These are phyloP conservation scores for Drosophila gunungcola DNA, from an alignment of 1,140 invertebrate species.

Conservation along the genomic window DNA sequence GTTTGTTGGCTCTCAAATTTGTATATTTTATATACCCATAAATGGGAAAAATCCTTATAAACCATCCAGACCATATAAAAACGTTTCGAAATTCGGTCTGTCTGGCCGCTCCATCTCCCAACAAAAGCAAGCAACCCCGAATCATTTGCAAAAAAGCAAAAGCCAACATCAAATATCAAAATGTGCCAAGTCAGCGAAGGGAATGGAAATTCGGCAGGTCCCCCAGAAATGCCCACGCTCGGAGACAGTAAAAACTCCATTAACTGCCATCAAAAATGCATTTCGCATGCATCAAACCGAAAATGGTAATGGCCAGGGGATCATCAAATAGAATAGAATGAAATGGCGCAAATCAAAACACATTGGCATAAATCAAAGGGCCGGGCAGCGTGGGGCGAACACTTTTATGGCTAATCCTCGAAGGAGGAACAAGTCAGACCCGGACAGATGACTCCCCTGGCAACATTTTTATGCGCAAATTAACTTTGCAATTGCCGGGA, in stretches of 20 bases:
- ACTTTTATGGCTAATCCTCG: slow-evolving; percentile 78
- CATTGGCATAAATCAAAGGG: slow-evolving; percentile 78
- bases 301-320: slow-evolving; percentile 4
- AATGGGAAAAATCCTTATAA: slow-evolving; percentile 28
- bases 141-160: slow-evolving; percentile 60
- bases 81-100: slow-evolving; percentile 34
- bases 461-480: slow-evolving; percentile 80
- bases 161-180: slow-evolving; percentile 27
- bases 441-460: slow-evolving; percentile 58
- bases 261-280: slow-evolving; percentile 83
- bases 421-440: slow-evolving; percentile 30
- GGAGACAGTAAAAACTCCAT: slow-evolving; percentile 80
- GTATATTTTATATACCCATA: slow-evolving; percentile 48
- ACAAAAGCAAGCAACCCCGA: slow-evolving; percentile 61
- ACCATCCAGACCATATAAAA: slow-evolving; percentile 49
- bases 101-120: slow-evolving; percentile 29
- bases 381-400: slow-evolving; percentile 27
- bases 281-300: slow-evolving; percentile 71
- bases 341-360: slow-evolving; percentile 79
- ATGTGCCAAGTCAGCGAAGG: slow-evolving; percentile 63
- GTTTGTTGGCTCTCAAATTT: slow-evolving; percentile 24
- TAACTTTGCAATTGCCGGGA: slow-evolving; percentile 66
- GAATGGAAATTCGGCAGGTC: slow-evolving; percentile 32
- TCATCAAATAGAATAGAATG: slow-evolving; percentile 79
- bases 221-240: slow-evolving; percentile 32